Conservation (phyloP, 2,797 vertebrate genomes). For the Notoglanidium macrostoma region DNA sequence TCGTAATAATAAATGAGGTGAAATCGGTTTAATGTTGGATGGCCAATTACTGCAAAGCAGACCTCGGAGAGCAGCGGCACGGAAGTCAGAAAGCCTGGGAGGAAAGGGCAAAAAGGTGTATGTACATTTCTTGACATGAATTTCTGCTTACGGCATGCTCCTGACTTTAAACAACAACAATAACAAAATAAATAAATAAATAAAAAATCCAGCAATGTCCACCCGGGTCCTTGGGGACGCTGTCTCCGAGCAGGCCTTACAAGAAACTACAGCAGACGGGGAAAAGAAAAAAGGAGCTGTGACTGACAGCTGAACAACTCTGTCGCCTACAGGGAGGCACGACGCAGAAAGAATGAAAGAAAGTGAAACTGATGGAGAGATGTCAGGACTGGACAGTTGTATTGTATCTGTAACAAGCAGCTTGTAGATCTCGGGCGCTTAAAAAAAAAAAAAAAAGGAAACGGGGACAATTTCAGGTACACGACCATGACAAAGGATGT, state of each 20-base stretch:
- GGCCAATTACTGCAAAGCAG: constrained; percentile 12
- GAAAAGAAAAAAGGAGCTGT: constrained; percentile 39
- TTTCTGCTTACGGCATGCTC: constrained; percentile 8
- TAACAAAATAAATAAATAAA: constrained; percentile 56
- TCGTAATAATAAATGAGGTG: constrained; percentile 19
- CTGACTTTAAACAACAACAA: constrained; percentile 40
- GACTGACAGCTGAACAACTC: constrained; percentile 65
- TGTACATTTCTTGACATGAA: constrained; percentile 1
- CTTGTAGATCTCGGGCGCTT: constrained; percentile 11
- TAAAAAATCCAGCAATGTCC: constrained; percentile 58
- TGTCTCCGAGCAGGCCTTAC: constrained; percentile 34
- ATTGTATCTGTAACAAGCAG: constrained; percentile 11
- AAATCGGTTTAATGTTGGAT: constrained; percentile 24
- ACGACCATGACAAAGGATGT: background rate
- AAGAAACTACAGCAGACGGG: constrained; percentile 39
- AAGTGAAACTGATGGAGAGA: constrained; percentile 27
- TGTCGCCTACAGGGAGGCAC: constrained; percentile 46
- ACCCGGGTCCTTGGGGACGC: constrained; percentile 7
- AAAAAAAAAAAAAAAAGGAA: background rate
- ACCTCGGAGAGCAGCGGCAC: background rate
- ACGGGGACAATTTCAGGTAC: background rate
- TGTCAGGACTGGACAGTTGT: constrained; percentile 24
- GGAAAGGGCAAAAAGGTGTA: background rate
- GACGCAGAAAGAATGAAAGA: constrained; percentile 37
- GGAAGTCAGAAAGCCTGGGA: background rate